Percentiles rank a stretch among this genome's conserved stretches.
Evolutionary conservation across 2,888 invertebrate genomes (phyloP).

Genomic region (Parochlus steinenii): DNA sequence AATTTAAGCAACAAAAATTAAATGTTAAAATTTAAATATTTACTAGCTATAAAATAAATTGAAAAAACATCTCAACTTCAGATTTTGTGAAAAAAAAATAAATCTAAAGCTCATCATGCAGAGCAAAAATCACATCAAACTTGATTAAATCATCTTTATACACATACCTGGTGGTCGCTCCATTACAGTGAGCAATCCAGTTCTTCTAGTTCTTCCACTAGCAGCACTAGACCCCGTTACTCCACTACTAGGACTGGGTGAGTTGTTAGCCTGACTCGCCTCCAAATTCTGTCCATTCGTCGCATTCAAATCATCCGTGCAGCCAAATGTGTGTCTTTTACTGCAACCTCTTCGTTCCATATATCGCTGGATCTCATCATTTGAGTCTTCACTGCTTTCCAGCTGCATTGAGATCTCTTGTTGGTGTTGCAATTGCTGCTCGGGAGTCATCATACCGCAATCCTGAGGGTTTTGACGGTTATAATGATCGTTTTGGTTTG

Average conservation of each 20-base stretch:
- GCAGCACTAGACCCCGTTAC: conserved; percentile 34
- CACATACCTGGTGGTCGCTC: conserved; percentile 68
- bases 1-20: conserved; percentile 16
- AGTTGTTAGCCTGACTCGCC: conserved; percentile 25
- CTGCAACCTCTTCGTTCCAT: conserved; percentile 57
- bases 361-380: conserved; percentile 39
- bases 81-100: conserved; percentile 13
- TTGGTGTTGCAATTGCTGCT: background rate
- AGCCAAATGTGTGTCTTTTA: conserved; percentile 65
- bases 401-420: conserved; percentile 5
- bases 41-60: conserved; percentile 14
- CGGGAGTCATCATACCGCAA: conserved; percentile 9
- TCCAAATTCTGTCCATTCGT: conserved; percentile 29
- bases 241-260: conserved; percentile 24
- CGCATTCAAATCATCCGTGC: conserved; percentile 43
- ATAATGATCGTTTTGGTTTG: conserved; percentile 26
- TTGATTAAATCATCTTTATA: conserved; percentile 14
- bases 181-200: conserved; percentile 71
- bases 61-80: conserved; percentile 14
- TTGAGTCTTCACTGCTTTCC: conserved; percentile 23
- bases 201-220: conserved; percentile 54
- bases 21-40: conserved; percentile 15
- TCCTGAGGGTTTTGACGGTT: conserved; percentile 14
- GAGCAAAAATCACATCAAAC: conserved; percentile 17
- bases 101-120: conserved; percentile 12